Conservation (phyloP, 2,113 vertebrate genomes). For the Mesembrinibis cayennensis region DNA sequence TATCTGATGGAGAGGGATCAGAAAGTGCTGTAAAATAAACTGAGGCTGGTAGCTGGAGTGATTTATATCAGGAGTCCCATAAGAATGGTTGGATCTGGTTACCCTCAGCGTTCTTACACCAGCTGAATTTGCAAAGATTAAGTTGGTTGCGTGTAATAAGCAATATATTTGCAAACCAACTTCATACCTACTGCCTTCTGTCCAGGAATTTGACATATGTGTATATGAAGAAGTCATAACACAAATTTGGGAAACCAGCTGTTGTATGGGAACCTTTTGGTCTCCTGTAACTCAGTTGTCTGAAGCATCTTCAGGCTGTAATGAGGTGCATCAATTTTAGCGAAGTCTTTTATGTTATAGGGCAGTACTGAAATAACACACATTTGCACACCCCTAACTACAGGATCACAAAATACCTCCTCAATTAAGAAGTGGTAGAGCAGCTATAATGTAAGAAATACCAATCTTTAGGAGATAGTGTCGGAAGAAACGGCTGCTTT, state of each 20-base stretch:
- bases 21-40: not conserved
- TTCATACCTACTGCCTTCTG: not conserved
- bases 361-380: not conserved
- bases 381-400: not conserved
- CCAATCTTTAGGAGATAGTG: not conserved
- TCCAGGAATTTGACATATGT: not conserved
- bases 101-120: not conserved
- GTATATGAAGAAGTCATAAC: not conserved
- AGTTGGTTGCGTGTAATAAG: not conserved
- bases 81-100: not conserved
- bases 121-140: not conserved
- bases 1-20: not conserved
- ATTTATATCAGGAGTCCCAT: not conserved
- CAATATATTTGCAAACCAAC: not conserved
- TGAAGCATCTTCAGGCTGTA: not conserved
- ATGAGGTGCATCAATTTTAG: not conserved
- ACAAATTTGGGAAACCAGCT: not conserved
- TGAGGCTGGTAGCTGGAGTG: not conserved
- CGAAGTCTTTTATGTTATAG: not conserved
- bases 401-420: not conserved
- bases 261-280: not conserved
- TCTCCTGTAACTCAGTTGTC: not conserved
- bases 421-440: conserved; percentile 19
- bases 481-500: conserved; percentile 37
- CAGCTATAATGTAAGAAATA: not conserved